Evolutionary conservation across 2,888 invertebrate genomes (phyloP).

Genomic region (Caenorhabditis sp.): DNA sequence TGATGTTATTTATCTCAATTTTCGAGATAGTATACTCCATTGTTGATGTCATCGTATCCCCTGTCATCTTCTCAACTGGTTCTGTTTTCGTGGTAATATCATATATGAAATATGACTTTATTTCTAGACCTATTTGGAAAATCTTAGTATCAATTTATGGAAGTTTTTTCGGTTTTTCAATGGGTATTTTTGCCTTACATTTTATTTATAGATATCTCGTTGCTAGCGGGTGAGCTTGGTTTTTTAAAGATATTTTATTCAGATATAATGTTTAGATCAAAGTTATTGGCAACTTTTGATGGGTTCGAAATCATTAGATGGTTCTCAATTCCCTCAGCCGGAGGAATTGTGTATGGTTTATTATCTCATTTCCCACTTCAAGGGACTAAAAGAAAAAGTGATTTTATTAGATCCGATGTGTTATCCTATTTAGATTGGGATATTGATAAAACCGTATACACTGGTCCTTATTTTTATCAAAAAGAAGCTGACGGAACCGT

Average conservation of each 20-base stretch:
- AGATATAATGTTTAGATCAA: too few species aligned
- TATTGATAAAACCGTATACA: neutral
- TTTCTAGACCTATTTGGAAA: too few species aligned
- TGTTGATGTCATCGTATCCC: too few species aligned
- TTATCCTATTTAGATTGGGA: neutral
- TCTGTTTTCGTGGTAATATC: too few species aligned
- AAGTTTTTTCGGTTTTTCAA: slow-evolving; percentile 8
- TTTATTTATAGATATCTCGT: slow-evolving; percentile 15
- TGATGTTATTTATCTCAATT: too few species aligned
- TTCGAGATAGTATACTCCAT: too few species aligned
- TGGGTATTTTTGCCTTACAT: slow-evolving; percentile 12
- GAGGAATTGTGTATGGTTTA: neutral
- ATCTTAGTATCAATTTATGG: too few species aligned
- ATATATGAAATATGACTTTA: too few species aligned
- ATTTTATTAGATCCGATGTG: neutral
- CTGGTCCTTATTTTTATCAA: neutral
- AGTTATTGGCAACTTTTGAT: neutral
- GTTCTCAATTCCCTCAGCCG: neutral
- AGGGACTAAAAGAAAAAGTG: neutral
- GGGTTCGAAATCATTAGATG: neutral
- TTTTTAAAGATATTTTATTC: too few species aligned
- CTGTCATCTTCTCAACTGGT: too few species aligned
- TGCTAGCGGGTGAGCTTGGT: slow-evolving; percentile 4
- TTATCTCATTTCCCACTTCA: neutral
- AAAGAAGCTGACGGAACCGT: neutral